A percentile compares a stretch with the other conserved stretches of the same genome.
phyloP scores from a whole-genome alignment of 2,113 vertebrate species.

The Psittacus erithacus region DNA sequence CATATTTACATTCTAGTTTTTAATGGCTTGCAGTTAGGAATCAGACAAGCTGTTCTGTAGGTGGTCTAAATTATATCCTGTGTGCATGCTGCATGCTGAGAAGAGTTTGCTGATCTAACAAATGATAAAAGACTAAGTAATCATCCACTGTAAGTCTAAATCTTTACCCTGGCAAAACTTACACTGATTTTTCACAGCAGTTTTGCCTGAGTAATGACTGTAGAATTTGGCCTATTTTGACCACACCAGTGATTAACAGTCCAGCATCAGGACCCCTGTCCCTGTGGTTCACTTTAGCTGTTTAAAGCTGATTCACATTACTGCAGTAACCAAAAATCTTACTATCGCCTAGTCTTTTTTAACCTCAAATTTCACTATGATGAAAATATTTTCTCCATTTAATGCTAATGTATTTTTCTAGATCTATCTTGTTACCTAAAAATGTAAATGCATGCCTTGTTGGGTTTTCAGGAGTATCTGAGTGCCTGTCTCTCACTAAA shows the following conservation, averaged over 20 bases:
- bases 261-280: neutral
- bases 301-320: neutral
- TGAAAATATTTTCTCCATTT: neutral
- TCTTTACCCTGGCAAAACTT: constrained; percentile 58
- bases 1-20: constrained; percentile 60
- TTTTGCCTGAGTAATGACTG: constrained; percentile 22
- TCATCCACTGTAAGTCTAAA: constrained; percentile 33
- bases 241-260: neutral
- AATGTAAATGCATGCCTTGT: neutral
- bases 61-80: constrained; percentile 60
- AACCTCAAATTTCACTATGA: neutral
- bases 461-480: neutral
- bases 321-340: neutral
- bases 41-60: constrained; percentile 54
- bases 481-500: neutral
- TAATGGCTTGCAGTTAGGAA: constrained; percentile 49
- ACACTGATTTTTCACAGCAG: constrained; percentile 1
- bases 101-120: constrained; percentile 59
- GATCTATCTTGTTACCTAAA: neutral
- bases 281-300: neutral
- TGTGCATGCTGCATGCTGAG: neutral
- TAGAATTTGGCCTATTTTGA: constrained; percentile 43
- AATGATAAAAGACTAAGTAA: constrained; percentile 50
- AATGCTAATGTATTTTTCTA: neutral
- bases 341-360: neutral